Conservation (phyloP, 2,888 invertebrate species). For the Drosophila nigricruria region DNA sequence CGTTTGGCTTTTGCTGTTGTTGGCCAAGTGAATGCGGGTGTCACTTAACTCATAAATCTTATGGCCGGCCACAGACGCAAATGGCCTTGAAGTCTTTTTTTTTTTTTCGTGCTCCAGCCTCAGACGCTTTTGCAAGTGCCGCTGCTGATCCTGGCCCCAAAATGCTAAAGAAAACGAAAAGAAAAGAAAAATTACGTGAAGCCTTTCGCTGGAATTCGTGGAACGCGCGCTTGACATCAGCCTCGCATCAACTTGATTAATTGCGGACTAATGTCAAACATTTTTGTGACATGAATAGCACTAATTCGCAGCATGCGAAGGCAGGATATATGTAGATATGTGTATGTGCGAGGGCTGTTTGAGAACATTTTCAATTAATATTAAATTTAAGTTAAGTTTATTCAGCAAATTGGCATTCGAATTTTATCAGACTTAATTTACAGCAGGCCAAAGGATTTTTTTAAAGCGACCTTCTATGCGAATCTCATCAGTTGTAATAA, state of each 20-base stretch:
- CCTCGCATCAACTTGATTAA: constrained; percentile 64
- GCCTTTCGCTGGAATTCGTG: constrained; percentile 54
- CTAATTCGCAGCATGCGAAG: constrained; percentile 16
- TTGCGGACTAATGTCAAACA: constrained; percentile 65
- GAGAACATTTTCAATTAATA: not conserved
- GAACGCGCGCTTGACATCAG: constrained; percentile 25
- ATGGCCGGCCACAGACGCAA: constrained; percentile 32
- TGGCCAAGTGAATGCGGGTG: constrained; percentile 70
- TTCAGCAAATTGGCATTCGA: not conserved
- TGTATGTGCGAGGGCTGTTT: not conserved
- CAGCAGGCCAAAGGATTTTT: not conserved
- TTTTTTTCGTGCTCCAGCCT: constrained; percentile 4
- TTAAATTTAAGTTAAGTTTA: too few relatives aligned
- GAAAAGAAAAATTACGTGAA: constrained; percentile 18
- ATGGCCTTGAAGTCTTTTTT: constrained; percentile 9
- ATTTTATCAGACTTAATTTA: not conserved
- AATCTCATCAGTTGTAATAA: not conserved
- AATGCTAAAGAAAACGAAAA: constrained; percentile 1
- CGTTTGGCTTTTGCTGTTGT: constrained; percentile 52
- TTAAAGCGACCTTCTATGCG: not conserved
- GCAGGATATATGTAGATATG: not conserved
- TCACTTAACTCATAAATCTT: constrained; percentile 77
- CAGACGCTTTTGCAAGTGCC: constrained; percentile 31
- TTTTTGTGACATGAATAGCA: constrained; percentile 26
- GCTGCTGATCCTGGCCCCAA: constrained; percentile 49